These are phyloP conservation scores for Lepus timidus DNA, from an alignment of 2,113 vertebrate genomes.

Conservation along the genomic window DNA sequence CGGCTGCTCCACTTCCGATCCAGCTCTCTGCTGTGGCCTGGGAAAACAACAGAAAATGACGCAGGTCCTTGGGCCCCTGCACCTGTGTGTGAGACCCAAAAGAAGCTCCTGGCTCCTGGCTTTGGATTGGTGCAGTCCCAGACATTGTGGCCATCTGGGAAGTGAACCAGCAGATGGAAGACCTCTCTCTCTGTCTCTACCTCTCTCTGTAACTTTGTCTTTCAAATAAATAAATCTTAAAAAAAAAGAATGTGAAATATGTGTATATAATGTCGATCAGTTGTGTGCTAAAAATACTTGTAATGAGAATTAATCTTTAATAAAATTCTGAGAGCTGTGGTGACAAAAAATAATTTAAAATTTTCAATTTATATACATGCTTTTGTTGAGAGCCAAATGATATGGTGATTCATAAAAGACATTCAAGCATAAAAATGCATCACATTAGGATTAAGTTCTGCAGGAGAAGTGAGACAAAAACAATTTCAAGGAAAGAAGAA, in stretches of 20 bases:
- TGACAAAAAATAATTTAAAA: not conserved
- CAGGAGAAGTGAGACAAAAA: slow-evolving; percentile 60
- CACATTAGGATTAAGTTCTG: slow-evolving; percentile 55
- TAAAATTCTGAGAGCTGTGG: slow-evolving; percentile 41
- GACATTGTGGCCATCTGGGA: too few species aligned
- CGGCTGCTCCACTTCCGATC: too few species aligned
- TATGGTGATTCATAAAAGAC: slow-evolving; percentile 59
- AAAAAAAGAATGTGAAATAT: not conserved
- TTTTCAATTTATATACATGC: slow-evolving; percentile 1
- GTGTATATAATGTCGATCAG: not conserved
- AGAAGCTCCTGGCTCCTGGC: too few species aligned
- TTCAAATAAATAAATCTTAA: too few species aligned
- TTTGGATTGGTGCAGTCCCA: too few species aligned
- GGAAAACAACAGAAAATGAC: too few species aligned
- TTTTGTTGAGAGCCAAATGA: slow-evolving; percentile 54
- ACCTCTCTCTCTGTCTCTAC: too few species aligned
- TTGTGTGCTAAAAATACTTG: slow-evolving; percentile 49
- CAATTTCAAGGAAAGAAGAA: slow-evolving; percentile 60
- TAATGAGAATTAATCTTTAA: slow-evolving; percentile 51
- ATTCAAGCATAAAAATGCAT: slow-evolving; percentile 60
- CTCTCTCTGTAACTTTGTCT: too few species aligned
- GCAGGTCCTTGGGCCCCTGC: too few species aligned
- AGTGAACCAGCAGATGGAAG: too few species aligned
- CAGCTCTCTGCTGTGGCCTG: too few species aligned
- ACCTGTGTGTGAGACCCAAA: too few species aligned